Base-by-base conservation (phyloP, 2,113 vertebrate genomes). In the Charina bottae region DNA sequence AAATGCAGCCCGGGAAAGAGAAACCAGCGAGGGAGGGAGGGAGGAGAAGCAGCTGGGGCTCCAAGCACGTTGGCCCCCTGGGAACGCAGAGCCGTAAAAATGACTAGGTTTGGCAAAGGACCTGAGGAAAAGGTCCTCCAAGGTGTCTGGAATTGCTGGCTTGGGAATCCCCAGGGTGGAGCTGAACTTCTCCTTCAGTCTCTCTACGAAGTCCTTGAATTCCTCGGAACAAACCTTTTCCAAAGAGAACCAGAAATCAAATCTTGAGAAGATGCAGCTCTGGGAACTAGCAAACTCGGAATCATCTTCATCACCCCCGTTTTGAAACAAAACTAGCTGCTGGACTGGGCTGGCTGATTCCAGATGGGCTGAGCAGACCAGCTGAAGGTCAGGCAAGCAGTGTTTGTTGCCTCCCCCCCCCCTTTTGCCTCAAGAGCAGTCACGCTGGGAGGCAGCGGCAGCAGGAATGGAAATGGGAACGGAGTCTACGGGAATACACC, bases 151-250 rank as follows among this genome's bases (percentile, higher is more conserved):
- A 84, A 99, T 97, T 83, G 97, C 96, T 64, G 97, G 91, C 4
- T 97, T 94, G 4, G 95, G 94, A 49, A 96, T 96, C 85, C 93
- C 97, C 9, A 98, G 91, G 11, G 97, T 95, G 0, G 99, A 97
- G 94, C 98, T 98, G 96, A 99, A 99, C 96, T 99, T 99, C 89
- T 98, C 97, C 93, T 98, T 98, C 89, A 99, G 98, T n/a, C 97
- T 97, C 60, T 96, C 96, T 90, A 98, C 97, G 91, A 99, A 99
- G 93, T 98, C 98, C 11, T 97, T 98, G 93, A 99, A 99, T 42
- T 98, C 98, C 23, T 93, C 92, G 53, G 98, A 97, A 94, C 99
- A 99, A 92, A 98, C 98, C 99, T 99, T 95, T 3, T 0, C 5
- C 87, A 58, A 60, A 96, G 72, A 89, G 0, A 26, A 60, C 72